These are phyloP conservation scores for Drosophila fungiperda DNA, from an alignment of 2,888 invertebrate genomes.

Conservation along the genomic window DNA sequence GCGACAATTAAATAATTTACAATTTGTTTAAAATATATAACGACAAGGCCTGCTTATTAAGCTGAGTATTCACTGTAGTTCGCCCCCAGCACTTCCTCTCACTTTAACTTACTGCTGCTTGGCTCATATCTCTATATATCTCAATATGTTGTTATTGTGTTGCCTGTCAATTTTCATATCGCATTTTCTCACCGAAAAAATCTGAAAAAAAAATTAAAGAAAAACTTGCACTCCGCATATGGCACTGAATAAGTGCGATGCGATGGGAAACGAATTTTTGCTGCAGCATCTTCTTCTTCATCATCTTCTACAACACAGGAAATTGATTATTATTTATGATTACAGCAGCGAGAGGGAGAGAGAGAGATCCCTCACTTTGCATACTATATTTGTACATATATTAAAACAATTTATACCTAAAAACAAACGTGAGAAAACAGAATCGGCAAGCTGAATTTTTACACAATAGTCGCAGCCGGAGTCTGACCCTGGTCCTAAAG, in stretches of 20 bases:
- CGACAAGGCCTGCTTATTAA: not conserved
- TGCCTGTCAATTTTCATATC: slow-evolving; percentile 69
- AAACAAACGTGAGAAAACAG: slow-evolving; percentile 46
- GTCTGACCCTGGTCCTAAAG: slow-evolving; percentile 34
- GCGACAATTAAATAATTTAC: too few relatives aligned
- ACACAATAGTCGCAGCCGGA: slow-evolving; percentile 12
- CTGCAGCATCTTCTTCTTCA: slow-evolving; percentile 10
- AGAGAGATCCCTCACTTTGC: slow-evolving; percentile 37
- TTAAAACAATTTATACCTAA: not conserved
- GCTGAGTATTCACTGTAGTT: slow-evolving; percentile 1
- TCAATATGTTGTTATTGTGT: slow-evolving; percentile 24
- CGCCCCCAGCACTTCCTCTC: not conserved
- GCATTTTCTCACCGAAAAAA: slow-evolving; percentile 61
- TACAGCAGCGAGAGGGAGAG: slow-evolving; percentile 14
- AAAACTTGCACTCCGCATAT: slow-evolving; percentile 70
- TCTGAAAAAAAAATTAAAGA: slow-evolving; percentile 2
- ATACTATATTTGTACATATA: slow-evolving; percentile 16
- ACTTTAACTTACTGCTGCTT: slow-evolving; percentile 9
- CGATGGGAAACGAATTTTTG: slow-evolving; percentile 77
- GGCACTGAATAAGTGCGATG: slow-evolving; percentile 60
- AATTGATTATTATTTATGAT: slow-evolving; percentile 81
- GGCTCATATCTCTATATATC: slow-evolving; percentile 30
- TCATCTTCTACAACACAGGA: slow-evolving; percentile 55
- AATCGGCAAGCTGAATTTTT: slow-evolving; percentile 24
- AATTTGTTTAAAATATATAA: not conserved